A percentile compares a stretch with the other conserved stretches of the same genome.
Evolutionary conservation across 2,888 invertebrate genomes (phyloP).

Genomic region (Tubulanus polymorphus): DNA sequence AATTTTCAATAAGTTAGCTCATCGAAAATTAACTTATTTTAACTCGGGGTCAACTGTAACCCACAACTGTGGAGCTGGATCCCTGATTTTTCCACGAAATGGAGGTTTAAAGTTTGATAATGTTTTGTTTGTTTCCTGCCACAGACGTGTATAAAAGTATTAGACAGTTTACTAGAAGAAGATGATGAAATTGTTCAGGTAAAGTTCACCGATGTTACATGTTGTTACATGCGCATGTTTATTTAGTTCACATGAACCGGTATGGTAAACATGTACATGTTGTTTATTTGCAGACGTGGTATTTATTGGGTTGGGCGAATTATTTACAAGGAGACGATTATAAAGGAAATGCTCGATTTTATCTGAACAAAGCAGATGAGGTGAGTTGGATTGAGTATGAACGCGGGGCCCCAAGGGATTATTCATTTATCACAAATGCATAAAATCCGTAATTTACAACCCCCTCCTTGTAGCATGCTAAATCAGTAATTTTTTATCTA

Average conservation of each 20-base stretch:
- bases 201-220: neutral
- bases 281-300: slow-evolving; percentile 42
- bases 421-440: no score
- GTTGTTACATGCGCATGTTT: no score
- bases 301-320: slow-evolving; percentile 54
- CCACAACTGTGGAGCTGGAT: no score
- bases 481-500: no score
- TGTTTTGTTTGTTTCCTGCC: slow-evolving; percentile 11
- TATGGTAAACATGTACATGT: neutral
- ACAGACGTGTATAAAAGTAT: slow-evolving; percentile 49
- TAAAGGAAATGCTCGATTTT: slow-evolving; percentile 48
- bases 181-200: slow-evolving; percentile 53
- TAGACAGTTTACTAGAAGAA: slow-evolving; percentile 54
- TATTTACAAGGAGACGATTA: slow-evolving; percentile 51
- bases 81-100: no score
- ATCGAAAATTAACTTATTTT: no score
- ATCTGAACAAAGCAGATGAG: slow-evolving; percentile 50
- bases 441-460: no score
- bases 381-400: slow-evolving; percentile 25
- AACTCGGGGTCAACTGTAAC: no score
- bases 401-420: no score
- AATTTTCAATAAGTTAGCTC: no score
- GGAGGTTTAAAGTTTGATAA: neutral
- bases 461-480: no score
- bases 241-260: no score